These are phyloP conservation scores for Drosophila prostipennis DNA, from an alignment of 2,888 invertebrate species.

Conservation along the genomic window DNA sequence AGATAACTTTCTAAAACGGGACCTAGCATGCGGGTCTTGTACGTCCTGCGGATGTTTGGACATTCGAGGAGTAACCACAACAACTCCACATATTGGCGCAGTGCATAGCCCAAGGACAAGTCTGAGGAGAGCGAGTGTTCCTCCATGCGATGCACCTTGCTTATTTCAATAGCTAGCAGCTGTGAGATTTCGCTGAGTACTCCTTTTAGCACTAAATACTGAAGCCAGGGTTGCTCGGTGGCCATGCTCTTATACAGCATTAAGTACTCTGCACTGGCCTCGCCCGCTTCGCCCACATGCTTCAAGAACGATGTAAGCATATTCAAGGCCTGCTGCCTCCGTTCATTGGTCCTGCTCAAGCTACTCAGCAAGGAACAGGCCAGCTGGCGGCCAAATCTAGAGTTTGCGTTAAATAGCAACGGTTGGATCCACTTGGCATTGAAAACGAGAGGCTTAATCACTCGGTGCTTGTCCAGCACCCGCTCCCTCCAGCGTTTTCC, in stretches of 20 bases:
- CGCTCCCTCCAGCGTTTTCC: conserved; percentile 88
- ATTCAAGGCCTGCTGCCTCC: conserved; percentile 91
- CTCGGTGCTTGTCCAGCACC: conserved; percentile 78
- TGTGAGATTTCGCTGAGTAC: conserved; percentile 93
- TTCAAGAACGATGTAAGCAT: conserved; percentile 94
- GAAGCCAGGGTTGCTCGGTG: conserved; percentile 95
- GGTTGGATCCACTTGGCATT: conserved; percentile 92
- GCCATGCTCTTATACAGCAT: conserved; percentile 93
- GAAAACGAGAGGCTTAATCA: conserved; percentile 85
- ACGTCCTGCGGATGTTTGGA: conserved; percentile 93
- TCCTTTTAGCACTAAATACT: conserved; percentile 94
- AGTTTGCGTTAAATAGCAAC: conserved; percentile 96
- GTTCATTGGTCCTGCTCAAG: conserved; percentile 88
- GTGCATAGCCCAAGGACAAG: conserved; percentile 95
- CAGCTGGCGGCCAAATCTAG: conserved; percentile 93
- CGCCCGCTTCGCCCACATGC: conserved; percentile 94
- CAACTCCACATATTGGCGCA: conserved; percentile 95
- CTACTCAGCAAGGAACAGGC: conserved; percentile 95
- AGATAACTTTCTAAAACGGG: conserved; percentile 93
- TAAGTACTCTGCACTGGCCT: conserved; percentile 96
- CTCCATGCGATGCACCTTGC: conserved; percentile 94
- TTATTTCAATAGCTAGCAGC: conserved; percentile 94
- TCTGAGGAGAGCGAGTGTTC: conserved; percentile 97
- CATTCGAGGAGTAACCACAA: conserved; percentile 95
- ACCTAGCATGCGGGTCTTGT: conserved; percentile 93